Base-by-base conservation (phyloP, 2,797 vertebrate genomes). In the Craterocephalus amniculus region DNA sequence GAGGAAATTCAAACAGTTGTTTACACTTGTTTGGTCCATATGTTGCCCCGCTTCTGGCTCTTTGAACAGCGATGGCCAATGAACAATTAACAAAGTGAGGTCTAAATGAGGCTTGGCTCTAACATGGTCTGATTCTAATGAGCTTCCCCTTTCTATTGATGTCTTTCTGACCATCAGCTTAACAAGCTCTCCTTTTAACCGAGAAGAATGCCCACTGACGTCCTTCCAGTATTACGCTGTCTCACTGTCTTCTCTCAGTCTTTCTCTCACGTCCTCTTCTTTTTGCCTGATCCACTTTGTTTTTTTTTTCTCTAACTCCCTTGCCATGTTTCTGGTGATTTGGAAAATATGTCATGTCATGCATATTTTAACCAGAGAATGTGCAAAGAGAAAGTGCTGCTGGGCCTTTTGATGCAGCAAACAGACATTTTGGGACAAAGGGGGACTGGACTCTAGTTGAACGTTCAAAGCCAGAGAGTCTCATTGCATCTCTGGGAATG, bases 111-210 rank as follows among this genome's bases (percentile, higher is more conserved):
- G 26, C 64, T 65, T 18, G 36, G 67, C 74, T 85, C 77, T 54
- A 60, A 79, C 48, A 2, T 31, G 31, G 54, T 75, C 59, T 6
- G 60, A 60, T 56, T 78, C 73, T 89, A 91, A 90, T 76, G 89
- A 91, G 79, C 70, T 62, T 54, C 76, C 73, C 58, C 69, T 31
- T 65, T 70, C 59, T 70, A 66, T 2, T 56, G 35, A 71, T 66
- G 80, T 70, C 81, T 79, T 63, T 85, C 72, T 79, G 72, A 67
- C 84, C 49, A 1, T 71, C 76, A 60, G 73, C 78, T 76, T 92
- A 92, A 92, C 22, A 26, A 90, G 88, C 72, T 79, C 63, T 84
- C 76, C 85, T 87, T 86, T 93, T 87, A 91, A 74, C 71, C 32
- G 31, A 67, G 61, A 80, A 81, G 68, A 87, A 88, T 80, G 77